These are phyloP conservation scores for Sylvicapra grimmia DNA, from an alignment of 2,113 vertebrate genomes.

Conservation along the genomic window DNA sequence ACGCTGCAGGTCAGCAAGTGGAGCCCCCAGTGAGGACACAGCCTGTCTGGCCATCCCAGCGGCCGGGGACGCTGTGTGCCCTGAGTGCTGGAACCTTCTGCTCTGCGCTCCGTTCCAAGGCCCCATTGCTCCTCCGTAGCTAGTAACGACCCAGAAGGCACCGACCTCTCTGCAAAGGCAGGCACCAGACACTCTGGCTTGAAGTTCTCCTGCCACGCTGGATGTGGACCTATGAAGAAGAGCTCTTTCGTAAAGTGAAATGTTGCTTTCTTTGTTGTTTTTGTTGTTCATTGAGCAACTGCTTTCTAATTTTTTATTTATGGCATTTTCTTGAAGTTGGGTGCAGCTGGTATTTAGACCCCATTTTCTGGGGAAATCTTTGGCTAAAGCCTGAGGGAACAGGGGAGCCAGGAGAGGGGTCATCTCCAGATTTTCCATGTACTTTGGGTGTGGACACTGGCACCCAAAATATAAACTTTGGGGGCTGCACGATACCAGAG, in stretches of 20 bases:
- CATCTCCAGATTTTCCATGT: background rate
- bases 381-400: background rate
- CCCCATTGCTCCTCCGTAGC: background rate
- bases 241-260: background rate
- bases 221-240: background rate
- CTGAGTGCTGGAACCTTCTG: fast-evolving
- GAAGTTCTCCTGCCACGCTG: too few species aligned
- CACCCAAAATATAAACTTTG: background rate
- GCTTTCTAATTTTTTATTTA: background rate
- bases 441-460: too few species aligned
- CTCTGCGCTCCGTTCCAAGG: fast-evolving
- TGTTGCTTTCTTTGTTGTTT: background rate
- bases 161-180: background rate
- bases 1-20: fast-evolving
- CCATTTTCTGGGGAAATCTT: background rate
- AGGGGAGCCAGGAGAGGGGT: background rate
- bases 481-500: background rate
- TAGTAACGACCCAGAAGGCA: fast-evolving
- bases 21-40: fast-evolving
- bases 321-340: background rate
- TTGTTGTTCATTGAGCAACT: background rate
- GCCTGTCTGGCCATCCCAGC: fast-evolving
- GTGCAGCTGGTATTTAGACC: background rate
- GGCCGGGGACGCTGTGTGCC: fast-evolving
- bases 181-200: fast-evolving